These are phyloP conservation scores for Lepus oiostolus DNA, from an alignment of 2,797 vertebrate genomes.

Conservation along the genomic window DNA sequence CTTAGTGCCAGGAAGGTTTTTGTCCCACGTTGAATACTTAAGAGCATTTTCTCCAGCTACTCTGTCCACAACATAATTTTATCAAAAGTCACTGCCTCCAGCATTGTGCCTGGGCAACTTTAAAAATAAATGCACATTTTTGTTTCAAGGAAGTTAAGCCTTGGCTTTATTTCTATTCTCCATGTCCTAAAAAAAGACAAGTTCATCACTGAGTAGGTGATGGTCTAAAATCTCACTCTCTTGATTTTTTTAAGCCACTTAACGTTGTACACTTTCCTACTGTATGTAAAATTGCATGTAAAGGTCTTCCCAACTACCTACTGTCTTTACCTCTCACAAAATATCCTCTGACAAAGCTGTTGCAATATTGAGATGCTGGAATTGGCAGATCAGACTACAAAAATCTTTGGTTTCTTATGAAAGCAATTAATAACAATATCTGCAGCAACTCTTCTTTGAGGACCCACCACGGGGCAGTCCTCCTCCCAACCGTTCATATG, in stretches of 20 bases:
- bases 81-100: slow-evolving; percentile 71
- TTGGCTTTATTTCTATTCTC: slow-evolving; percentile 58
- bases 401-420: slow-evolving; percentile 81
- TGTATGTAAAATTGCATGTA: background rate
- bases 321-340: slow-evolving; percentile 81
- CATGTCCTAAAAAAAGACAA: slow-evolving; percentile 58
- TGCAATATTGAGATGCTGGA: slow-evolving; percentile 68
- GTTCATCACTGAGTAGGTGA: background rate
- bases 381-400: slow-evolving; percentile 68
- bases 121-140: slow-evolving; percentile 72
- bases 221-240: background rate
- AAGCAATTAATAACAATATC: background rate
- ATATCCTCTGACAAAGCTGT: slow-evolving; percentile 70
- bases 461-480: background rate
- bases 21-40: slow-evolving; percentile 84
- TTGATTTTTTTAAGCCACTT: background rate
- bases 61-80: slow-evolving; percentile 82
- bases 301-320: slow-evolving; percentile 73
- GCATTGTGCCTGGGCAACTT: slow-evolving; percentile 55
- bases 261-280: slow-evolving; percentile 58
- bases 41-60: slow-evolving; percentile 80
- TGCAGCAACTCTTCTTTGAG: background rate
- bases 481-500: background rate
- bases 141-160: slow-evolving; percentile 37
- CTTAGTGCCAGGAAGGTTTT: slow-evolving; percentile 84